phyloP scores from a whole-genome alignment of 2,888 invertebrate species.

The Miltochrista miniata region DNA sequence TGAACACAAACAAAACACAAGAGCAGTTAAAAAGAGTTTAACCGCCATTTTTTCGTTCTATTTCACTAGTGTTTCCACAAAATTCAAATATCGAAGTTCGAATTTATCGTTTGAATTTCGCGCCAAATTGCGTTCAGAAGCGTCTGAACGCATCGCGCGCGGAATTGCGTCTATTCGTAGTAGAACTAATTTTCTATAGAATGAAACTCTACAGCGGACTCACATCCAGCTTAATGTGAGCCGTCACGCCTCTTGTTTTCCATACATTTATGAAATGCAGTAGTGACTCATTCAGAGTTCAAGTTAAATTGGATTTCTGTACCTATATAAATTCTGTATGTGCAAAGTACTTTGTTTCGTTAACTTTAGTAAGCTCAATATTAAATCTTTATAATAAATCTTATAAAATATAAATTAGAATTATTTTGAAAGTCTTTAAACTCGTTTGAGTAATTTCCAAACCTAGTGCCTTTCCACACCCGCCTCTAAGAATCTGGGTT shows the following conservation, averaged over 20 bases:
- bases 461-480: no score
- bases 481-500: no score
- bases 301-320: conserved; percentile 24
- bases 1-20: conserved; percentile 43
- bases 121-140: conserved; percentile 32
- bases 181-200: conserved; percentile 34
- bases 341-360: conserved; percentile 16
- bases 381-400: no score
- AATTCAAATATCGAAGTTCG: neutral
- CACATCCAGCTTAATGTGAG: conserved; percentile 39
- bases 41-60: conserved; percentile 6
- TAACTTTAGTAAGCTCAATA: conserved; percentile 7
- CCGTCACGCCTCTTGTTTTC: conserved; percentile 35
- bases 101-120: conserved; percentile 25
- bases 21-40: conserved; percentile 43
- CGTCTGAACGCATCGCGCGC: conserved; percentile 60
- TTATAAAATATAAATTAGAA: no score
- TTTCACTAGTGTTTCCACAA: neutral
- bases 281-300: conserved; percentile 27
- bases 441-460: no score
- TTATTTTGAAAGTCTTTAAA: no score
- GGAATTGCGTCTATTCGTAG: conserved; percentile 46
- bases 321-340: conserved; percentile 17
- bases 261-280: neutral
- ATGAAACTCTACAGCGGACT: conserved; percentile 53